Conservation (phyloP, 2,113 vertebrate species). For the Alligator mississippiensis region DNA sequence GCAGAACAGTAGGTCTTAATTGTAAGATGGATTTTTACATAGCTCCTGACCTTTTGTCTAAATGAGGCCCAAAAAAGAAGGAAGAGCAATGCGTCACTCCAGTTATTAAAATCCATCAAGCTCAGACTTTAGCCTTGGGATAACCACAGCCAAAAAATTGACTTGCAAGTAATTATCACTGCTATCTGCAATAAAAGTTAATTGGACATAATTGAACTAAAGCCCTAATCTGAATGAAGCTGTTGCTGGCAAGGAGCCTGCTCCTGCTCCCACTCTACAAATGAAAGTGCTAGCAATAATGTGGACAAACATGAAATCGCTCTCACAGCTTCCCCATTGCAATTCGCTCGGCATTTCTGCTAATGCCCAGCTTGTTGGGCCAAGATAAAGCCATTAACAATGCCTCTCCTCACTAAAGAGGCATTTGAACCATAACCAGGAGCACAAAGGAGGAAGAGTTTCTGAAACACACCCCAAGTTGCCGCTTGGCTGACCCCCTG, state of each 20-base stretch:
- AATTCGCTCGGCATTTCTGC: constrained; percentile 62
- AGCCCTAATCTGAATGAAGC: constrained; percentile 78
- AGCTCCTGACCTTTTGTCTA: constrained; percentile 74
- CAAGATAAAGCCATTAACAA: constrained; percentile 61
- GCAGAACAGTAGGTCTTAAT: constrained; percentile 69
- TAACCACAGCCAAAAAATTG: constrained; percentile 79
- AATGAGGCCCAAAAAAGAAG: constrained; percentile 67
- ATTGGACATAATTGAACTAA: constrained; percentile 85
- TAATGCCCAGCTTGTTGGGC: constrained; percentile 56
- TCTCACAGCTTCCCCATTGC: constrained; percentile 54
- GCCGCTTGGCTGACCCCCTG: not conserved
- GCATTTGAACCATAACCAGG: constrained; percentile 33
- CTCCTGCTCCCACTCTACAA: constrained; percentile 74
- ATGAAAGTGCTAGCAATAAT: constrained; percentile 72
- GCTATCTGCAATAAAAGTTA: constrained; percentile 85
- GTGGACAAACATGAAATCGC: constrained; percentile 76
- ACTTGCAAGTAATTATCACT: constrained; percentile 81
- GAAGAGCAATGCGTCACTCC: constrained; percentile 62
- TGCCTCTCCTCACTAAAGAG: constrained; percentile 53
- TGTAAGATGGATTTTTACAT: constrained; percentile 72
- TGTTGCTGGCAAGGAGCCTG: constrained; percentile 76
- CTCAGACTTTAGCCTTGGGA: constrained; percentile 77
- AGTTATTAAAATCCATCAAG: constrained; percentile 80
- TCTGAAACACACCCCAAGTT: not conserved
- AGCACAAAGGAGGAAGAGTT: not conserved